phyloP scores from a whole-genome alignment of 1,140 invertebrate species.

The Patella vulgata region DNA sequence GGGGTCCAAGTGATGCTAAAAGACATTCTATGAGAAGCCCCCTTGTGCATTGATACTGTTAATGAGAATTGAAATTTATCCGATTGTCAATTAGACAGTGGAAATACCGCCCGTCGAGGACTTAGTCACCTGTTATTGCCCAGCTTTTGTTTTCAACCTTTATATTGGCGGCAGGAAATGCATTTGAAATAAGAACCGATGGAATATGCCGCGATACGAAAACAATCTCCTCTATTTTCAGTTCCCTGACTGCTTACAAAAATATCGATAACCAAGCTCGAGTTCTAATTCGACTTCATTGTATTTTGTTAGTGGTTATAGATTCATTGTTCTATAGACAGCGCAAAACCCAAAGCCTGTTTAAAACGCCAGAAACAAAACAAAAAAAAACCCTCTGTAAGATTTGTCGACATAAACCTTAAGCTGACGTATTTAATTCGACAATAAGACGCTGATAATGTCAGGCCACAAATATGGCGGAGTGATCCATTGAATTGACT shows the following conservation, averaged over 20 bases:
- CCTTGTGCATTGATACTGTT: conserved; percentile 7
- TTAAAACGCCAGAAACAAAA: too few species aligned
- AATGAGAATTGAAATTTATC: conserved; percentile 24
- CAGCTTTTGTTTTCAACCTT: conserved; percentile 16
- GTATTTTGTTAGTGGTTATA: too few species aligned
- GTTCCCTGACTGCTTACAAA: too few species aligned
- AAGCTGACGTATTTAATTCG: conserved; percentile 6
- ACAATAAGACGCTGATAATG: conserved; percentile 18
- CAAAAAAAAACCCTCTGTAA: too few species aligned
- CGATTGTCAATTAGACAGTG: conserved; percentile 26
- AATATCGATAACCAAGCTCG: too few species aligned
- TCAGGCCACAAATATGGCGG: conserved; percentile 17
- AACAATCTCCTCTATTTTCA: too few species aligned
- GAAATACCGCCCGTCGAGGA: conserved; percentile 22
- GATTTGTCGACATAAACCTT: conserved; percentile 3
- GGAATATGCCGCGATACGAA: too few species aligned
- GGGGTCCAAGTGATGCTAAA: neutral
- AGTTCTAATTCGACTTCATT: too few species aligned
- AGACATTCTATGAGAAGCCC: neutral
- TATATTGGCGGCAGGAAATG: conserved; percentile 12
- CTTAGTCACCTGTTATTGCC: conserved; percentile 14
- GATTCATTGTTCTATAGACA: too few species aligned
- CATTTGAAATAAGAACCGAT: conserved; percentile 19
- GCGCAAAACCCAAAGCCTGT: too few species aligned
- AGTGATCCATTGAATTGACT: conserved; percentile 29